Percentiles rank a stretch among this genome's conserved stretches.
Conservation (phyloP, 2,888 invertebrate genomes). For the Euplagia quadripunctaria region DNA sequence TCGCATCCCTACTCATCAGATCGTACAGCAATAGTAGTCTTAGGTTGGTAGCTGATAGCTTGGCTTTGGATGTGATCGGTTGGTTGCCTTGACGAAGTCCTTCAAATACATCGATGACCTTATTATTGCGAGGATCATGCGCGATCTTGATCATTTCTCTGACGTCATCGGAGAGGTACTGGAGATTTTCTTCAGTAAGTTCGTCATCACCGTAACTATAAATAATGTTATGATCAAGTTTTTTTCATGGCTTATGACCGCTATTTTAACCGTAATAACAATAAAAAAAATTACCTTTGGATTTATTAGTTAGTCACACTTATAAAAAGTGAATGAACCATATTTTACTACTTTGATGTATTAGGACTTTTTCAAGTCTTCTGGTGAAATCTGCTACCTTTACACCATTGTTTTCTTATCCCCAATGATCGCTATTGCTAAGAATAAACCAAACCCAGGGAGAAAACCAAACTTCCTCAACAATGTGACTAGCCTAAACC, state of each 20-base stretch:
- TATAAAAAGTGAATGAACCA: too few species aligned
- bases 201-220: constrained; percentile 54
- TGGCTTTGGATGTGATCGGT: constrained; percentile 79
- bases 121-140: constrained; percentile 71
- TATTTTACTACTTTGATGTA: too few species aligned
- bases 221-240: neutral
- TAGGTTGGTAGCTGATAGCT: constrained; percentile 87
- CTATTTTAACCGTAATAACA: too few species aligned
- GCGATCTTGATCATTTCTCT: constrained; percentile 80
- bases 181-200: constrained; percentile 75
- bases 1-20: constrained; percentile 89
- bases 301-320: too few species aligned
- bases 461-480: too few species aligned
- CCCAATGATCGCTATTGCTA: too few species aligned
- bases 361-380: too few species aligned
- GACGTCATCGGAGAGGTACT: constrained; percentile 78
- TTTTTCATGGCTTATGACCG: neutral
- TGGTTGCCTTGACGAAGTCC: constrained; percentile 67
- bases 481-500: too few species aligned
- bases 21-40: constrained; percentile 89
- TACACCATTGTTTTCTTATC: too few species aligned
- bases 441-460: too few species aligned
- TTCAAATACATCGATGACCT: constrained; percentile 76
- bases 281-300: too few species aligned
- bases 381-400: too few species aligned